Conservation (phyloP, 2,113 vertebrate species). For the Gadus chalcogrammus region DNA sequence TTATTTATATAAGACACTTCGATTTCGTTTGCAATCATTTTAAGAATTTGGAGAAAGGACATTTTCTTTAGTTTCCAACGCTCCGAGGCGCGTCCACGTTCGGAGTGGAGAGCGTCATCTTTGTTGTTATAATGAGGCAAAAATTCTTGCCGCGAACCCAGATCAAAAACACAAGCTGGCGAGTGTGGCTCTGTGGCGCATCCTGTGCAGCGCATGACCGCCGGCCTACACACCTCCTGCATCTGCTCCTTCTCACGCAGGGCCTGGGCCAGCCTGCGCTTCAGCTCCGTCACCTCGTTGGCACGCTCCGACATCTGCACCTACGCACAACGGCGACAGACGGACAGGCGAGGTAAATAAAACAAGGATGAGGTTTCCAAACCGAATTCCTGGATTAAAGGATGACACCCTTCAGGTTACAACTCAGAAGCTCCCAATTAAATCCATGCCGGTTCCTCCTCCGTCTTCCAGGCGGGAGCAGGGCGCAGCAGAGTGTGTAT, state of each 20-base stretch:
- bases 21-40: no score
- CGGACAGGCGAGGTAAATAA: not conserved
- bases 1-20: no score
- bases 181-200: not conserved
- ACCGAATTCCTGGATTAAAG: not conserved
- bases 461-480: no score
- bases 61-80: no score
- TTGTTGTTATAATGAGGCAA: not conserved
- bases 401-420: not conserved
- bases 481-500: no score
- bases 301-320: conserved; percentile 85
- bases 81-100: no score
- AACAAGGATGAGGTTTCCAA: not conserved
- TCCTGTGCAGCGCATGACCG: not conserved
- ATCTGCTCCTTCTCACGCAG: conserved; percentile 80
- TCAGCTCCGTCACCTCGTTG: conserved; percentile 80
- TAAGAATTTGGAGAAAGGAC: no score
- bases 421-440: no score
- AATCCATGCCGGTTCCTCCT: no score
- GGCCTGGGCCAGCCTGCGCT: conserved; percentile 77
- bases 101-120: not conserved
- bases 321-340: conserved; percentile 51
- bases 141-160: not conserved
- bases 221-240: conserved; percentile 58
- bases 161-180: not conserved